These are phyloP conservation scores for Manduca sexta DNA, from an alignment of 1,140 invertebrate species.

Conservation along the genomic window DNA sequence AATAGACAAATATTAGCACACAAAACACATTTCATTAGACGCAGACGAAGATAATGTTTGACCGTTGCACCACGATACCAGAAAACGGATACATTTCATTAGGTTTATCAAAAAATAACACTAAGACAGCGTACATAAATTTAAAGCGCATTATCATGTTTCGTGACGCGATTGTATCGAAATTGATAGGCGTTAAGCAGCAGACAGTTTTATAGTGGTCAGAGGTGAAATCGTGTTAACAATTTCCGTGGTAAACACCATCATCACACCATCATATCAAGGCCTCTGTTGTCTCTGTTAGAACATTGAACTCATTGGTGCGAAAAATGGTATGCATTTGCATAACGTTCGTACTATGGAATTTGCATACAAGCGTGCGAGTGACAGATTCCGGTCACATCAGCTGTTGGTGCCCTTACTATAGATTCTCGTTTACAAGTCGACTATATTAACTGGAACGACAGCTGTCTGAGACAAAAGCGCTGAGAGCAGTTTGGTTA, in stretches of 20 bases:
- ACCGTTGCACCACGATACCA: too few species aligned
- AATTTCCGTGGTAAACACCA: constrained; percentile 9
- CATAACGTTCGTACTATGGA: constrained; percentile 11
- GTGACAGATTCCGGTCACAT: constrained; percentile 26
- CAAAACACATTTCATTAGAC: too few species aligned
- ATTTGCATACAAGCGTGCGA: constrained; percentile 17
- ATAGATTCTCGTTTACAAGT: constrained; percentile 7
- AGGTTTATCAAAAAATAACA: too few species aligned
- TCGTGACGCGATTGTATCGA: constrained; percentile 15
- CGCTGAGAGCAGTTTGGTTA: too few species aligned
- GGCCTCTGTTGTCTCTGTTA: constrained; percentile 6
- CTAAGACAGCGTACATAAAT: too few species aligned
- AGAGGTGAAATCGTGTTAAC: constrained; percentile 27
- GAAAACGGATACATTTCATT: too few species aligned
- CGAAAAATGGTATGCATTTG: constrained; percentile 13
- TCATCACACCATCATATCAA: constrained; percentile 16
- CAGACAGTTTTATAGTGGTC: constrained; percentile 17
- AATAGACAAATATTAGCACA: too few species aligned
- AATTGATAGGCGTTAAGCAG: constrained; percentile 12
- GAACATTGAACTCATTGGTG: constrained; percentile 8
- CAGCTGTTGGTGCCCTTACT: constrained; percentile 7
- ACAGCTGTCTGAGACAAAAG: too few species aligned
- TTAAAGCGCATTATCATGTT: constrained; percentile 4
- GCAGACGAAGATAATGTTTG: too few species aligned
- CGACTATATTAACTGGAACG: too few species aligned